Percentiles rank a stretch among this genome's conserved stretches.
Conservation (phyloP, 2,888 invertebrate species). For the Meloe dianella region DNA sequence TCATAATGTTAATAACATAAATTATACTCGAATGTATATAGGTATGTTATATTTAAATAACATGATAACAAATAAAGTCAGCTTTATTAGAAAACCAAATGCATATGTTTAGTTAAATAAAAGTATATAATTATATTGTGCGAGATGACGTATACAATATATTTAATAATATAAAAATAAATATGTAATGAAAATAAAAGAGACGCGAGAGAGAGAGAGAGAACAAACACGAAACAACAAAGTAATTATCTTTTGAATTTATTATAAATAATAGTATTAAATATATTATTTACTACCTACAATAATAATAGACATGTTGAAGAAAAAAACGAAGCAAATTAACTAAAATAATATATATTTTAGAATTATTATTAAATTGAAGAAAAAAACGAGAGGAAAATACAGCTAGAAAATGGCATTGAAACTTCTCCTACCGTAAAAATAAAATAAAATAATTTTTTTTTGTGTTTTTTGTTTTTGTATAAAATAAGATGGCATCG, state of each 20-base stretch:
- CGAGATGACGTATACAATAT: slow-evolving; percentile 21
- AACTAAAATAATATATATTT: slow-evolving; percentile 10
- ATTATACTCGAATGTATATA: slow-evolving; percentile 27
- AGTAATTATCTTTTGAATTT: slow-evolving; percentile 7
- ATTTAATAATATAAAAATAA: slow-evolving; percentile 14
- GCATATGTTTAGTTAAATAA: slow-evolving; percentile 42
- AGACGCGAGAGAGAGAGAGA: neutral
- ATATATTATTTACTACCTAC: slow-evolving; percentile 14
- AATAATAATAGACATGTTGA: neutral
- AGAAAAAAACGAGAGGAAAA: neutral
- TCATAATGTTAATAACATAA: slow-evolving; percentile 20
- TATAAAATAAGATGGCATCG: slow-evolving; percentile 1
- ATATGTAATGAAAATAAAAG: slow-evolving; percentile 6
- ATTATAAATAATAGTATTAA: slow-evolving; percentile 10
- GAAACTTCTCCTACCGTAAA: slow-evolving; percentile 2
- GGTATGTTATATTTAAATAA: slow-evolving; percentile 26
- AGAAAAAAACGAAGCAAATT: slow-evolving; percentile 6
- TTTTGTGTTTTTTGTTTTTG: too few relatives aligned
- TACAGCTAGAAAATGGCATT: neutral
- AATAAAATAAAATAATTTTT: neutral
- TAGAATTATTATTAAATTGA: neutral
- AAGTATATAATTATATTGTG: slow-evolving; percentile 46
- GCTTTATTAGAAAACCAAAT: slow-evolving; percentile 43
- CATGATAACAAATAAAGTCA: slow-evolving; percentile 26
- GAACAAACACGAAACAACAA: slow-evolving; percentile 8